Conservation (phyloP, 92 coral and sea anemone genomes). For the Epizoanthus scotinus region DNA sequence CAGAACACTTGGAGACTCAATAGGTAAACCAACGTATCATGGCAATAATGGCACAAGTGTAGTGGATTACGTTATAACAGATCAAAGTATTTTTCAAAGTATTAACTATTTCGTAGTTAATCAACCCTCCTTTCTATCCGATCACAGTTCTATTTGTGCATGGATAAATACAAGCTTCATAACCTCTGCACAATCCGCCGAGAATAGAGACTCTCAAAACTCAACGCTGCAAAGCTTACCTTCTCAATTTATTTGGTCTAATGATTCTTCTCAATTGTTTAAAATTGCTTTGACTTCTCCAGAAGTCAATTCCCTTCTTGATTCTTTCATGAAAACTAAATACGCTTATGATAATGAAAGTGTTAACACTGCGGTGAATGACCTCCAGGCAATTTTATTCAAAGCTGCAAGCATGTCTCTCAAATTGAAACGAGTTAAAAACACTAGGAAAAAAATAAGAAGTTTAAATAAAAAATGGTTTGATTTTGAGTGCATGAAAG, state of each 20-base stretch:
- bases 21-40: conserved; percentile 45
- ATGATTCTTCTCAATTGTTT: conserved; percentile 36
- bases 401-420: conserved; percentile 34
- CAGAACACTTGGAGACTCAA: conserved; percentile 54
- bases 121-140: conserved; percentile 44
- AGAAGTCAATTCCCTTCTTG: conserved; percentile 20
- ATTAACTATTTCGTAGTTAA: conserved; percentile 37
- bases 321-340: conserved; percentile 27
- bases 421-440: conserved; percentile 16
- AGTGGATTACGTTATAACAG: conserved; percentile 40
- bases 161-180: conserved; percentile 35
- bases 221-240: conserved; percentile 22
- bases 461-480: conserved; percentile 41
- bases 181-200: neutral
- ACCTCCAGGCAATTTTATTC: conserved; percentile 21
- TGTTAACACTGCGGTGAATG: conserved; percentile 15
- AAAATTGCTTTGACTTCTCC: conserved; percentile 23
- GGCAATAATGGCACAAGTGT: conserved; percentile 46
- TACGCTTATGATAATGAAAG: conserved; percentile 9
- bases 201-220: neutral
- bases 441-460: neutral
- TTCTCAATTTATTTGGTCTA: conserved; percentile 41
- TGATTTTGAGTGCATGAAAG: conserved; percentile 42
- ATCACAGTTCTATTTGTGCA: conserved; percentile 25
- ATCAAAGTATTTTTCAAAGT: conserved; percentile 15